A percentile compares a stretch with the other conserved stretches of the same genome.
Conservation (phyloP, 2,797 vertebrate species). For the Sebastolobus altivelis region DNA sequence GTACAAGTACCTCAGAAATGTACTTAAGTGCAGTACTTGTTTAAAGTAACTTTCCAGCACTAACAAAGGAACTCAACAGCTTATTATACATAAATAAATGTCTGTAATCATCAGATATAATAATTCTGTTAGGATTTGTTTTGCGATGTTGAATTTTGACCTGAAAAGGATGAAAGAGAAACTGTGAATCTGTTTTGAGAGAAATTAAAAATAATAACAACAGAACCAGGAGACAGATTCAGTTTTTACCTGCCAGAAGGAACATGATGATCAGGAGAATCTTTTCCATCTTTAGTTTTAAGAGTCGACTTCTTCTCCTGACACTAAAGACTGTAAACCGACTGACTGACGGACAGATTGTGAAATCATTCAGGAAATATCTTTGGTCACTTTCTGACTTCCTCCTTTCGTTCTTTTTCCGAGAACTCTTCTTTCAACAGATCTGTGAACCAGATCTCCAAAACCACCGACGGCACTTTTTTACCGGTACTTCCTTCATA, state of each 20-base stretch:
- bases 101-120: neutral
- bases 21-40: neutral
- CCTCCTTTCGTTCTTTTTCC: neutral
- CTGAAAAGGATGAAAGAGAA: neutral
- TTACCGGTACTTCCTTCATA: neutral
- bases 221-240: neutral
- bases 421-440: neutral
- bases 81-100: neutral
- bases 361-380: neutral
- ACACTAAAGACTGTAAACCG: neutral
- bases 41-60: too few relatives aligned
- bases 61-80: too few relatives aligned
- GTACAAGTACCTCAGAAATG: neutral
- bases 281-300: neutral
- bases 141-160: neutral
- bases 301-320: neutral
- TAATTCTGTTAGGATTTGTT: neutral
- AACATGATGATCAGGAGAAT: neutral
- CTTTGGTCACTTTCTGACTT: neutral
- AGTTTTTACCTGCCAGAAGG: neutral
- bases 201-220: neutral
- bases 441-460: neutral
- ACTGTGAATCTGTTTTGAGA: neutral
- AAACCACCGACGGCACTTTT: neutral
- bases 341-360: neutral